phyloP scores from a whole-genome alignment of 1,140 invertebrate genomes.

The Drosophila bipectinata region DNA sequence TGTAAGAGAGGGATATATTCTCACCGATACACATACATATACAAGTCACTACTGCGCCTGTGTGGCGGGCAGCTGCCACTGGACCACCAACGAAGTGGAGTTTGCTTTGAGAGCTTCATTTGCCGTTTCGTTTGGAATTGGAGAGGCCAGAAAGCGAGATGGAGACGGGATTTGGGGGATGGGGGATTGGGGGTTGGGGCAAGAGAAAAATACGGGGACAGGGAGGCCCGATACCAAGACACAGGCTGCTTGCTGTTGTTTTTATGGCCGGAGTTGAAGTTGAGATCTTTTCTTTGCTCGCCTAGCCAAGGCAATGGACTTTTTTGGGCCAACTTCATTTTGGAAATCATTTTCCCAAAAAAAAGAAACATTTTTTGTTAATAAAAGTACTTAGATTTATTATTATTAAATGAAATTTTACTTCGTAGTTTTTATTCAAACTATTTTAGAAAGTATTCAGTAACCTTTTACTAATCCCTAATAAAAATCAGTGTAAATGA shows the following conservation, averaged over 20 bases:
- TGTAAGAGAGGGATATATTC: conserved; percentile 9
- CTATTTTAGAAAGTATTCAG: too few species aligned
- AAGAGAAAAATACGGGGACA: conserved; percentile 12
- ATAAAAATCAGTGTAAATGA: conserved; percentile 10
- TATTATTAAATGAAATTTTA: not conserved
- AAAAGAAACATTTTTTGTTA: not conserved
- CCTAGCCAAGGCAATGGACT: conserved; percentile 6
- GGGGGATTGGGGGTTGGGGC: not conserved
- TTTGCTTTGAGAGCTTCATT: conserved; percentile 72
- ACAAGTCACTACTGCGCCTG: conserved; percentile 46
- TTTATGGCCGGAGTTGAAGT: conserved; percentile 40
- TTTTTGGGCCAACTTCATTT: not conserved
- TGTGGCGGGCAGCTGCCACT: conserved; percentile 76
- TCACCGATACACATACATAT: conserved; percentile 25
- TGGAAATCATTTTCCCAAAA: not conserved
- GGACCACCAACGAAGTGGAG: conserved; percentile 72
- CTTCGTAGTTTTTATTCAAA: not conserved
- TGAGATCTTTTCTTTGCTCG: conserved; percentile 22
- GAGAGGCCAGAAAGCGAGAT: not conserved
- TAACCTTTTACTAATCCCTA: too few species aligned
- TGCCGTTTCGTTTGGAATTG: conserved; percentile 69
- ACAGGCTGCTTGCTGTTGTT: conserved; percentile 25
- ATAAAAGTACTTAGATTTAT: too few species aligned
- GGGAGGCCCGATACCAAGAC: conserved; percentile 14
- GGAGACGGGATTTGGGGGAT: not conserved